A percentile compares a stretch with the other conserved stretches of the same genome.
Evolutionary conservation across 2,888 invertebrate species (phyloP).

Genomic region (Urechis unicinctus): DNA sequence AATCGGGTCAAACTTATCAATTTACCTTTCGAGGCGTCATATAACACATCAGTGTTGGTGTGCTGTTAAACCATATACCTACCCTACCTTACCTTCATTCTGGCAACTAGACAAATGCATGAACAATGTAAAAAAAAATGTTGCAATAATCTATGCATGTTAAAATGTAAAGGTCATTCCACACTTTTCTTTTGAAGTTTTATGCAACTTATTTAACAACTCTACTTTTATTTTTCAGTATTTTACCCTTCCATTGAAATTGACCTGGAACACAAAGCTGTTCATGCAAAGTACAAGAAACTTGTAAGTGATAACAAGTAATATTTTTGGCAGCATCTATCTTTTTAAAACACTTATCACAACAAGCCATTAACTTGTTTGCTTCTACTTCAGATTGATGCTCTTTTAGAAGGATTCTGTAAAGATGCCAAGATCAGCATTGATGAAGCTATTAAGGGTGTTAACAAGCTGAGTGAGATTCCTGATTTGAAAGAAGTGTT

Average conservation of each 20-base stretch:
- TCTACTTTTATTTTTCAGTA: conserved; percentile 58
- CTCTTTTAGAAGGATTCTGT: conserved; percentile 84
- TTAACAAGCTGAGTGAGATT: conserved; percentile 34
- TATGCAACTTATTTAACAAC: neutral
- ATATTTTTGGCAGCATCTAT: neutral
- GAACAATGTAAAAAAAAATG: neutral
- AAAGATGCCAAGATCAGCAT: conserved; percentile 71
- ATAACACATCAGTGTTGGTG: no score
- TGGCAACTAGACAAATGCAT: neutral
- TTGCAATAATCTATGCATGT: neutral
- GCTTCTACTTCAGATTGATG: conserved; percentile 65
- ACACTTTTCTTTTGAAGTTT: neutral
- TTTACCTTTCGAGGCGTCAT: no score
- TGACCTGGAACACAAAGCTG: conserved; percentile 68
- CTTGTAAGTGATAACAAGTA: conserved; percentile 57
- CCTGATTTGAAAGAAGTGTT: conserved; percentile 39
- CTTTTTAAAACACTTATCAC: neutral
- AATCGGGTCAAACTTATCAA: no score
- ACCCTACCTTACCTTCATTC: no score
- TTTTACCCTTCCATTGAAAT: conserved; percentile 76
- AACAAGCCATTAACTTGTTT: neutral
- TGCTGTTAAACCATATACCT: no score
- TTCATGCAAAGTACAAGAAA: conserved; percentile 81
- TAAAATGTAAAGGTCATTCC: neutral
- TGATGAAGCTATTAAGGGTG: conserved; percentile 58